Conservation (phyloP, 2,113 vertebrate genomes). For the Piprites chloris region DNA sequence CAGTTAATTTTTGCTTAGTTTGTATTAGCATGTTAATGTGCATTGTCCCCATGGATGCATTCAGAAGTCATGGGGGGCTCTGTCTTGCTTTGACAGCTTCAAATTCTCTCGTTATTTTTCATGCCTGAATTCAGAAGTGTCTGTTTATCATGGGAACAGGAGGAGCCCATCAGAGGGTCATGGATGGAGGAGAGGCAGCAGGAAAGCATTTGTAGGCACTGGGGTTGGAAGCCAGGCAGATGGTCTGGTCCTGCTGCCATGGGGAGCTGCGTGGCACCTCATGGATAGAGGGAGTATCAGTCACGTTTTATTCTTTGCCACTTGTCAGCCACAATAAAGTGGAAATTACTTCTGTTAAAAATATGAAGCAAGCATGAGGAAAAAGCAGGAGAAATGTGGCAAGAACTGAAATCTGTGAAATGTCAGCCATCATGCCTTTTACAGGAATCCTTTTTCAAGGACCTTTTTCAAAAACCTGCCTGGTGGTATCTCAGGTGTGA, state of each 20-base stretch:
- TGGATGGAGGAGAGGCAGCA: not conserved
- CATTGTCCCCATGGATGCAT: not conserved
- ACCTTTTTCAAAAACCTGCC: not conserved
- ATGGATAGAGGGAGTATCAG: no score
- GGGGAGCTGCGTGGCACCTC: not conserved
- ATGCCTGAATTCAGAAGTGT: not conserved
- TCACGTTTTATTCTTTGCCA: not conserved
- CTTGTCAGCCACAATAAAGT: not conserved
- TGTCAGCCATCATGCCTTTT: fast-evolving
- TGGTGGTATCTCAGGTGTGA: not conserved
- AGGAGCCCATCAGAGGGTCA: not conserved
- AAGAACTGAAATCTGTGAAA: not conserved
- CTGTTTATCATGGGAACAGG: not conserved
- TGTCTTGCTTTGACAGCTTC: not conserved
- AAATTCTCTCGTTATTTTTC: not conserved
- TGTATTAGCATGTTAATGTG: not conserved
- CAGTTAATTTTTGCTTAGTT: not conserved
- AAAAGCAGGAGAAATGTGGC: not conserved
- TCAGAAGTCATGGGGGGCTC: not conserved
- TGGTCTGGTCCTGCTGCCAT: fast-evolving
- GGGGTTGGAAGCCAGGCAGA: not conserved
- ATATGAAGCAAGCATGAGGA: not conserved
- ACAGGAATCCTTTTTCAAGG: not conserved
- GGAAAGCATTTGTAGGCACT: not conserved
- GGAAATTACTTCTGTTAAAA: not conserved